Evolutionary conservation across 2,113 vertebrate species (phyloP), one percentile per base, ranked within the genome.

Genomic region (Coturnix japonica): DNA sequence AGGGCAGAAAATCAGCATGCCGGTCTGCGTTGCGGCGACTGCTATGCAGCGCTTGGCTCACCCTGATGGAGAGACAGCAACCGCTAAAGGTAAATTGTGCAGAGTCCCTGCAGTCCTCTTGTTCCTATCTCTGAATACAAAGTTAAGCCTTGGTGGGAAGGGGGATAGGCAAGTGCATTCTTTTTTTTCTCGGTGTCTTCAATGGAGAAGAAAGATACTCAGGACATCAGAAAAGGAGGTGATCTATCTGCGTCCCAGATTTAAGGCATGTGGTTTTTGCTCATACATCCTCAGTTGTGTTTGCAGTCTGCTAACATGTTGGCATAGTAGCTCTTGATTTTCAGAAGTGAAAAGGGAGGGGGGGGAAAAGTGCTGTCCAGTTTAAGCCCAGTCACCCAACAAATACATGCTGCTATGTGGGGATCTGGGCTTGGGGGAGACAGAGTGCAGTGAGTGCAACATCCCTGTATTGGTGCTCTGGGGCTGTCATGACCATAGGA

Each of bases 1-100:
- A 72, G 99, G 99, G 1, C 98, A 98, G 74, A 95, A 56, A 28
- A 91, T 99, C 81, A 98, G 97, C 95, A 97, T 99, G 98, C 99
- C 99, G 0, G 51, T 99, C 46, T 99, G 99, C 7, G 98, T 97
- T 0, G 98, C 96, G 3, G 98, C 99, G 0, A 99, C 99, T 0
- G 99, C 99, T 0, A 99, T 99, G 99, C 99, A 99, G 93, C 81
- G 98, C 84, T 98, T 99, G 99, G 99, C 99, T 80, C 99, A 99
- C 0, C 95, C 97, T 4, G 98, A 99, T 0, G 99, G 99, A 26
- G 99, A 99, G 89, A 97, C 85, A 0, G 99, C 99, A 0, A 99
- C 99, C 0, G 98, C 98, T 11, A 96, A 96, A 98, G 99, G 99
- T 99, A 97, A 94, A 90, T 14, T 0, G 0, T 1, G 14, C 25